Conservation (phyloP, 1,140 invertebrate species). For the Mya arenaria region DNA sequence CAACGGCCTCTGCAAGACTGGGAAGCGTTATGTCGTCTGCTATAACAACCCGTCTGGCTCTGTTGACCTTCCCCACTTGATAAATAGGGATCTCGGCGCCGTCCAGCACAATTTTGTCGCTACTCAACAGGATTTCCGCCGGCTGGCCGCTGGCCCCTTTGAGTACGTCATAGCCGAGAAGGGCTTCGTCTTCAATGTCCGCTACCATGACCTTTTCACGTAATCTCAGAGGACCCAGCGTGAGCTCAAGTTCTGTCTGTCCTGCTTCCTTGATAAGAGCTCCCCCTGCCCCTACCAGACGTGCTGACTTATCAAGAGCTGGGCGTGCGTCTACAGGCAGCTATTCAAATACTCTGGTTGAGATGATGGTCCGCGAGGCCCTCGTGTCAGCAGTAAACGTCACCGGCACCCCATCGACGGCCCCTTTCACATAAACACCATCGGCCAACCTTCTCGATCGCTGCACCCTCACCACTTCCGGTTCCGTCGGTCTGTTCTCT, state of each 20-base stretch:
- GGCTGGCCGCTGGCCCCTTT: background rate
- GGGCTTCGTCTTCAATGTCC: constrained; percentile 40
- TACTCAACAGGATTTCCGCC: background rate
- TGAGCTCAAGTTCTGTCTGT: background rate
- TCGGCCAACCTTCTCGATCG: background rate
- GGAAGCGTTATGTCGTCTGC: background rate
- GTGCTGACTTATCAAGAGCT: background rate
- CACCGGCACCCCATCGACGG: background rate
- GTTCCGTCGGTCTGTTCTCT: background rate
- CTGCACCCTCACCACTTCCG: background rate
- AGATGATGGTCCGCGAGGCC: constrained; percentile 20
- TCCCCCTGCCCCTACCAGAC: constrained; percentile 4
- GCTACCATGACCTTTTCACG: constrained; percentile 5
- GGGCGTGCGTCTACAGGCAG: background rate
- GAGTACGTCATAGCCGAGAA: constrained; percentile 42
- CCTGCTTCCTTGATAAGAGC: constrained; percentile 2
- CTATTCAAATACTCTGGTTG: background rate
- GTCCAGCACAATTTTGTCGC: background rate
- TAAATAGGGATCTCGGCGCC: background rate
- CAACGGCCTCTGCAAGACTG: background rate
- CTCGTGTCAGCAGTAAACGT: constrained; percentile 21
- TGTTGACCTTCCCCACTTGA: background rate
- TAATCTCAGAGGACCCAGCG: background rate
- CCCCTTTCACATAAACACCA: background rate
- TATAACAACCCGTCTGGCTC: constrained; percentile 7